Evolutionary conservation across 2,797 vertebrate species (phyloP).

Genomic region (Oryzias sinensis): DNA sequence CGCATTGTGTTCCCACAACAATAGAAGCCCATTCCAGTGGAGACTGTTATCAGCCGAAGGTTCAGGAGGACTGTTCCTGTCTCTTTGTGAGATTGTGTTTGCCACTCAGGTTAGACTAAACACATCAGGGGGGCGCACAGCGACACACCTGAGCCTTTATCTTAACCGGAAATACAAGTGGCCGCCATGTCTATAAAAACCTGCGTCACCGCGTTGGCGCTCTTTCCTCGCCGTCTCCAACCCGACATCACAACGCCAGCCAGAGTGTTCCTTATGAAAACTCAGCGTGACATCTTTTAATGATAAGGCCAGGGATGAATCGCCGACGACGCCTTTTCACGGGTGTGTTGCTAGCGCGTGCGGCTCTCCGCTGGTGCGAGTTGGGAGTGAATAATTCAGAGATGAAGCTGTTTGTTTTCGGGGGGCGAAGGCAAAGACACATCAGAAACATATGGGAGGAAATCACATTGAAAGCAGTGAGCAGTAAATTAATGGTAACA

Average conservation of each 20-base stretch:
- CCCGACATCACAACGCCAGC: constrained; percentile 39
- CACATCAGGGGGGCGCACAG: constrained; percentile 78
- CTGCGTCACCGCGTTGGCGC: constrained; percentile 3
- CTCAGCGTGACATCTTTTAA: constrained; percentile 67
- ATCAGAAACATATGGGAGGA: constrained; percentile 82
- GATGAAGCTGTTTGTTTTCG: constrained; percentile 75
- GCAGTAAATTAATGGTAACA: constrained; percentile 86
- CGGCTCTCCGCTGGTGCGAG: constrained; percentile 11
- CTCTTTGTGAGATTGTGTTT: constrained; percentile 74
- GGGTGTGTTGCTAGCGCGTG: constrained; percentile 19
- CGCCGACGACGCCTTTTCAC: constrained; percentile 77
- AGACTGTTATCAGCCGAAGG: constrained; percentile 58
- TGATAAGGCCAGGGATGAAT: constrained; percentile 80
- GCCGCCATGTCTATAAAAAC: constrained; percentile 63
- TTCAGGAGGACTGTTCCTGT: constrained; percentile 61
- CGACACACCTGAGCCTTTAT: constrained; percentile 88
- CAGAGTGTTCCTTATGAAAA: constrained; percentile 43
- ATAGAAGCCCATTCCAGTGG: constrained; percentile 55
- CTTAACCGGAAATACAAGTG: constrained; percentile 77
- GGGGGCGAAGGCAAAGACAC: constrained; percentile 84
- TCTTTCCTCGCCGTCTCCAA: constrained; percentile 5
- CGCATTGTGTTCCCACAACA: constrained; percentile 68
- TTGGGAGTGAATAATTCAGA: constrained; percentile 80
- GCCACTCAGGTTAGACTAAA: constrained; percentile 84
- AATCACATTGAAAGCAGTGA: constrained; percentile 80